Base-by-base conservation (phyloP, 1,140 invertebrate species). In the Apis dorsata region DNA sequence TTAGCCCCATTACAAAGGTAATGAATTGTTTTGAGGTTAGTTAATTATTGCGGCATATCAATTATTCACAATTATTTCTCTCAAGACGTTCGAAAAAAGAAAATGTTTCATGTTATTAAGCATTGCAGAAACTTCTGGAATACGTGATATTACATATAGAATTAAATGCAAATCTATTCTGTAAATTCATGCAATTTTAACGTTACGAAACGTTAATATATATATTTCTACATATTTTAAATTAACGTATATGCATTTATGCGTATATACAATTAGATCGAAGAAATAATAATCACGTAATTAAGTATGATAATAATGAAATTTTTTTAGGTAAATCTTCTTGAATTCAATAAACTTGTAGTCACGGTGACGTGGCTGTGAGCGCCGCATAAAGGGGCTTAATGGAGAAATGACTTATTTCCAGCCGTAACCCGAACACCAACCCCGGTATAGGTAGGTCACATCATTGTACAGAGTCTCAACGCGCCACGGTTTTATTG, bases 391-490 rank as follows among this genome's bases (percentile, higher is more conserved):
- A 83, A 85, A 70, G 83, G 44, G 66, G 28, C 57, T 82, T 82
- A 85, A 85, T 85, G 73, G 79, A 85, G 79, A 82, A 85, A 85
- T 85, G 72, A 83, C 79, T 82, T 81, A 83, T 82, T 81, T 85
- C 80, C 80, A 85, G 80, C 59, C 68, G 81, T 82, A 82, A 77
- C 80, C 65, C 73, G 80, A 82, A 82, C 73, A 71, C 75, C 24
- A 17, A 49, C 60, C 34, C 34, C 44, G 28, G 21, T 59, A 76
- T 85, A 81, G 80, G 80, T 81, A 76, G 79, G 79, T 83, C 80
- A 85, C 71, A 71, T 57, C 80, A 76, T 85, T 80, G 72, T 76
- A 71, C 44, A 44, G 57, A 59, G 13, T 7, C 71, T 13, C 59
- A 66, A 83, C 57, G 17, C 53, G 77, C 63, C 82, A 80, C 82